Percentiles rank a stretch among this genome's conserved stretches.
These are phyloP conservation scores for Heliconius melpomene DNA, from an alignment of 1,140 invertebrate species.

Conservation along the genomic window DNA sequence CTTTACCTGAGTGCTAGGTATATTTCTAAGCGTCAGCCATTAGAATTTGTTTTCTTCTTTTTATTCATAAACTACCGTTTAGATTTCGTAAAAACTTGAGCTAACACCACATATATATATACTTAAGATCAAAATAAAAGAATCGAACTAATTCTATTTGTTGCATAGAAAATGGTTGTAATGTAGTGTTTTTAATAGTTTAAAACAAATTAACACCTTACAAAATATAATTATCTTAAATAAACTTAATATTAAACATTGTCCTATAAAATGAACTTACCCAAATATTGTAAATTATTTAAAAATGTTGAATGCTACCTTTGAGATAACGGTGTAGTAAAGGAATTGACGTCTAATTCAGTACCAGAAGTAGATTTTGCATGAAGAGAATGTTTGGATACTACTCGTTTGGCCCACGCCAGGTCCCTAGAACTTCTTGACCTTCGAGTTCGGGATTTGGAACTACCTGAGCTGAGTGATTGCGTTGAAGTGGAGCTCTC, in stretches of 20 bases:
- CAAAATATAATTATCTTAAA: constrained; percentile 41
- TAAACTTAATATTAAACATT: constrained; percentile 45
- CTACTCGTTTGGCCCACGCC: constrained; percentile 61
- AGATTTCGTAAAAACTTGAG: no score
- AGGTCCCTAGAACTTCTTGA: constrained; percentile 54
- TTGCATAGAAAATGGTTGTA: no score
- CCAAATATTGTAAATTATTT: constrained; percentile 33
- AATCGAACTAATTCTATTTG: no score
- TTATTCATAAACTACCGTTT: no score
- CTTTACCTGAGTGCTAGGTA: neutral
- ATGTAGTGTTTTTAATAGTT: constrained; percentile 5
- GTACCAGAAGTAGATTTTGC: constrained; percentile 53
- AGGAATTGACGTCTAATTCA: constrained; percentile 57
- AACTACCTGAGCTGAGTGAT: constrained; percentile 49
- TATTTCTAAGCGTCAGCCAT: no score
- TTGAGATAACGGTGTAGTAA: constrained; percentile 52
- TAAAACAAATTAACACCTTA: constrained; percentile 14
- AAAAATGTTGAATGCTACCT: constrained; percentile 19
- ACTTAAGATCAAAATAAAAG: no score
- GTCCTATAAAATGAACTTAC: constrained; percentile 36
- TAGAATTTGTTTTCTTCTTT: no score
- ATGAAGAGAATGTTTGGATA: constrained; percentile 51
- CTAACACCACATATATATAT: no score
- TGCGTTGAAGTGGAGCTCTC: constrained; percentile 48
- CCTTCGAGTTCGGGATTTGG: constrained; percentile 50